Evolutionary conservation across 2,888 invertebrate species (phyloP), one percentile per base, ranked within the genome.

Genomic region (Halictus ligatus): DNA sequence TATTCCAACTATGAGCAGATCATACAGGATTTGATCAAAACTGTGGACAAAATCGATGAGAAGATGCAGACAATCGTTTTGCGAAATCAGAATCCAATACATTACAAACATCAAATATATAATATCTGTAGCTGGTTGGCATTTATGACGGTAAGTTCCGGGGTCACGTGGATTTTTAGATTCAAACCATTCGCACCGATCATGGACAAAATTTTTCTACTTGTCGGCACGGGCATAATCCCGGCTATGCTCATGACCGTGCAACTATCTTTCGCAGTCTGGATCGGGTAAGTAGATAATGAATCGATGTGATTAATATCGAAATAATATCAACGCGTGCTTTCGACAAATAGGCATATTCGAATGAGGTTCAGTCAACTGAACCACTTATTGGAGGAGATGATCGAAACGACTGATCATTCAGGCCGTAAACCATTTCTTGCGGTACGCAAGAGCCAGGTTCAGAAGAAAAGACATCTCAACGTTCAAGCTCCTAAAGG

Each of bases 161-260:
- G 0, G 6, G 0, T 0, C 1, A 29, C 13, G 8, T 60, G 2
- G 15, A 13, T 25, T 13, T 29, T 60, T 25, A 13, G 13, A 29
- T 1, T 7, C 0, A 2, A 25, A 6, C 1, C 60, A 29, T 29
- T 1, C 13, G 25, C 25, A 25, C 60, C 60, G 25, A 13, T 25
- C 2, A 6, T 25, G 29, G 1, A 25, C 5, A 29, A 15, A 60
- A 60, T 60, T 60, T 0, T 5, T 29, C 0, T 60, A 25, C 5
- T 0, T 6, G 0, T 60, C 2, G 2, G 7, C 50, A 0, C 1
- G 0, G 2, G 0, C 50, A 1, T 8, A 0, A 0, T 5, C 0
- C 1, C 0, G 6, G 13, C 0, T 18, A 18, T 15, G 3, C 0
- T 29, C 6, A 21, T 8, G 25, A 1, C 3, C 8, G 35, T 35